These are phyloP conservation scores for Lepilemur septentrionalis DNA, from an alignment of 2,797 vertebrate species.

Conservation along the genomic window DNA sequence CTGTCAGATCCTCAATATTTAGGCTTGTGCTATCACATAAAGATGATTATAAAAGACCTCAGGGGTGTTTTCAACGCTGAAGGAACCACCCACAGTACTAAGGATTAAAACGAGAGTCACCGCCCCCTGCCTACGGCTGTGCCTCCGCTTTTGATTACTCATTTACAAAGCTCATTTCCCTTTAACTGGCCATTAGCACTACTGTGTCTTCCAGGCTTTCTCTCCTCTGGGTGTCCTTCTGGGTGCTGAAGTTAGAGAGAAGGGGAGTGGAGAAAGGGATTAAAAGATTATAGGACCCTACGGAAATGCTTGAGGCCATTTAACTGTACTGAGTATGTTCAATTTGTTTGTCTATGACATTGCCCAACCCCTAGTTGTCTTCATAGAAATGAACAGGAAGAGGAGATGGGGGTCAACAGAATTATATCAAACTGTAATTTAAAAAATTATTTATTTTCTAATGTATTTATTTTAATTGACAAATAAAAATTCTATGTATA, in stretches of 20 bases:
- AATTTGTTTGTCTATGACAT: neutral
- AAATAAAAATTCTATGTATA: neutral
- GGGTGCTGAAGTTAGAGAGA: neutral
- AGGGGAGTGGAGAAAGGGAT: neutral
- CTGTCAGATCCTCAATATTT: neutral
- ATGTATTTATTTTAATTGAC: neutral
- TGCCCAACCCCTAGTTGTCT: neutral
- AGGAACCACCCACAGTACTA: neutral
- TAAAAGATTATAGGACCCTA: neutral
- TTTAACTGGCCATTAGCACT: neutral
- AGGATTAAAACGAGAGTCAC: neutral
- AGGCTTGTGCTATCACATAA: neutral
- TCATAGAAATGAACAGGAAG: neutral
- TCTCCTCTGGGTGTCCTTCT: neutral
- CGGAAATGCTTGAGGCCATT: neutral
- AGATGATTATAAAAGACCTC: neutral
- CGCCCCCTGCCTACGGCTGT: fast-evolving
- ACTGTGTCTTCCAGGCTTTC: neutral
- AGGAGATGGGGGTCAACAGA: neutral
- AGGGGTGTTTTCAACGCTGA: neutral
- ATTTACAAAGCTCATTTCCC: neutral
- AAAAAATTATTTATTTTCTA: neutral
- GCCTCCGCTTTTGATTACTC: neutral
- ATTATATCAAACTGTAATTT: neutral
- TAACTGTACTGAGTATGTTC: neutral